Evolutionary conservation across 2,113 vertebrate genomes (phyloP).

Genomic region (rat (Rattus norvegicus)): DNA sequence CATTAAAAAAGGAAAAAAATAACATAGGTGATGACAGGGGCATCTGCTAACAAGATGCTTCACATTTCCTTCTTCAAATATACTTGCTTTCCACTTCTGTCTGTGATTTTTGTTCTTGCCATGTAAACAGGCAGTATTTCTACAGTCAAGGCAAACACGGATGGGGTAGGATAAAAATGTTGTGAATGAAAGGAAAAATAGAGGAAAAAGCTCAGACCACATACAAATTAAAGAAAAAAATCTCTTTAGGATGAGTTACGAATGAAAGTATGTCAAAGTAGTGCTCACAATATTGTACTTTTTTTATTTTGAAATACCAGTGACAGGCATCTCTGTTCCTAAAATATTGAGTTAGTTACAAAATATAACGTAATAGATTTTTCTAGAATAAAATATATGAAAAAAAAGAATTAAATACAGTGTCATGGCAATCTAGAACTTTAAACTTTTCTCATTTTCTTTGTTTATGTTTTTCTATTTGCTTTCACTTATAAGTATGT

Average conservation of each 20-base stretch:
- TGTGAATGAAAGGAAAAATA: neutral
- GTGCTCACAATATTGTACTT: neutral
- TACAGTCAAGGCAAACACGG: neutral
- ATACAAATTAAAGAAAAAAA: neutral
- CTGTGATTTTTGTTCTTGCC: neutral
- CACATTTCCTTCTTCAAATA: neutral
- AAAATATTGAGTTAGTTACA: conserved; percentile 18
- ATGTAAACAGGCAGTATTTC: neutral
- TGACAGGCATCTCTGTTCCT: conserved; percentile 37
- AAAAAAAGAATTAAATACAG: no score
- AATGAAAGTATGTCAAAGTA: neutral
- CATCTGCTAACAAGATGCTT: conserved; percentile 8
- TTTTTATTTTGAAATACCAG: neutral
- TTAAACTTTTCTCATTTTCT: no score
- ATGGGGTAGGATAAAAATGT: neutral
- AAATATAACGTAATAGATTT: conserved; percentile 7
- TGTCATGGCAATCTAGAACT: no score
- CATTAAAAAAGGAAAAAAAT: neutral
- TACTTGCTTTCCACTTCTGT: neutral
- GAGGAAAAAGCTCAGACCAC: neutral
- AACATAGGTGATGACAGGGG: neutral
- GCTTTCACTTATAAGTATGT: no score
- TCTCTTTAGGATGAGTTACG: neutral
- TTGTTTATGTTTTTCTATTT: no score
- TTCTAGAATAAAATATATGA: neutral